These are phyloP conservation scores for Poecilia gillii DNA, from an alignment of 2,797 vertebrate species.

Conservation along the genomic window DNA sequence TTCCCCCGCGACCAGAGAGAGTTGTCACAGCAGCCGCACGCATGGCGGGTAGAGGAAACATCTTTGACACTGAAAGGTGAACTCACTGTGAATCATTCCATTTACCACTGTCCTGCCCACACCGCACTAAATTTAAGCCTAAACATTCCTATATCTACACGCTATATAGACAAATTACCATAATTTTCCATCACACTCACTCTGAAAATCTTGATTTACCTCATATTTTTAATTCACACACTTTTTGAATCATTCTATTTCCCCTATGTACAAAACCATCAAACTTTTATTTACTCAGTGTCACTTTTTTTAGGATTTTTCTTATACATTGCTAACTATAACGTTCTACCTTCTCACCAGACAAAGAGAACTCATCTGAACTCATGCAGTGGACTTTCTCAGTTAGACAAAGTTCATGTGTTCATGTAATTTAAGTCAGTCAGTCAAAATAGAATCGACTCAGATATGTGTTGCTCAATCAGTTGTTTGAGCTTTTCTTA, in stretches of 20 bases:
- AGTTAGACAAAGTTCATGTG: background rate
- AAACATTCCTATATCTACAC: background rate
- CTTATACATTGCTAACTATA: background rate
- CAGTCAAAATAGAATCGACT: background rate
- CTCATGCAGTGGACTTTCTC: background rate
- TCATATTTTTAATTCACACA: background rate
- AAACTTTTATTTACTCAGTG: background rate
- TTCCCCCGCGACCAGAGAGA: background rate
- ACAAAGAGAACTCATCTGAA: background rate
- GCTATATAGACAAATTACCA: background rate
- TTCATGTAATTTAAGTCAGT: background rate
- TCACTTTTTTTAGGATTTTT: background rate
- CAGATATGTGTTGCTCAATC: background rate
- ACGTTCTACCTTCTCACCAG: background rate
- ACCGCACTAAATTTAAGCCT: conserved; percentile 7
- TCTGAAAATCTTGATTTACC: conserved; percentile 27
- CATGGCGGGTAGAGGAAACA: conserved; percentile 49
- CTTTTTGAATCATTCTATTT: background rate
- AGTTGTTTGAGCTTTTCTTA: background rate
- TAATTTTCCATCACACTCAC: conserved; percentile 22
- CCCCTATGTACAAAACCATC: background rate
- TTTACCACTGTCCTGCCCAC: conserved; percentile 46
- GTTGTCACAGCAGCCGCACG: background rate
- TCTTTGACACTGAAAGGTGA: too few relatives aligned
- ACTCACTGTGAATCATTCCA: background rate